phyloP scores from a whole-genome alignment of 2,888 invertebrate genomes.

The Nomada fucata region DNA sequence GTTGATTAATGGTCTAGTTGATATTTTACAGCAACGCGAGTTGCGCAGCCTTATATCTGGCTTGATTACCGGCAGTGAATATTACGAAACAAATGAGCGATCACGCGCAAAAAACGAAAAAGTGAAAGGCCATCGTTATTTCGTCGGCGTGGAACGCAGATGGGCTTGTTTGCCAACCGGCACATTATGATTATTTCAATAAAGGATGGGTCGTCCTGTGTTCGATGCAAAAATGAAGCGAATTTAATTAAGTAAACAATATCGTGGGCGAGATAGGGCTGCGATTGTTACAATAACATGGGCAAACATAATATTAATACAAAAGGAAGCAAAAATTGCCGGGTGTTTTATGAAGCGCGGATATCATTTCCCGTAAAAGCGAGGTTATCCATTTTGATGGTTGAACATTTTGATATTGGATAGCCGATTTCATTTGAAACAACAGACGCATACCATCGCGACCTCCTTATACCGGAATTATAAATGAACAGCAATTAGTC shows the following conservation, averaged over 20 bases:
- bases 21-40: conserved; percentile 1
- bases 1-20: neutral
- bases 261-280: conserved; percentile 11
- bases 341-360: conserved; percentile 32
- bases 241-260: conserved; percentile 53
- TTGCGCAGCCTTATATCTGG: neutral
- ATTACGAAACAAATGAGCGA: conserved; percentile 26
- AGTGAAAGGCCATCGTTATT: conserved; percentile 21
- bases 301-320: conserved; percentile 42
- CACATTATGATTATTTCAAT: conserved; percentile 61
- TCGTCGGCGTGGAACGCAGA: conserved; percentile 19
- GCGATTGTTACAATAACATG: conserved; percentile 29
- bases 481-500: conserved; percentile 35
- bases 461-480: conserved; percentile 13
- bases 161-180: conserved; percentile 29
- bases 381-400: conserved; percentile 37
- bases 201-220: conserved; percentile 21
- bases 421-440: conserved; percentile 36
- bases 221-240: conserved; percentile 34
- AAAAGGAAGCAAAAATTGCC: conserved; percentile 45
- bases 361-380: conserved; percentile 37
- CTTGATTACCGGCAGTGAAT: conserved; percentile 14
- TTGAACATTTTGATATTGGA: conserved; percentile 34
- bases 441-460: neutral
- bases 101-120: neutral